Conservation (phyloP, 2,797 vertebrate species). For the Chaetophractus vellerosus region DNA sequence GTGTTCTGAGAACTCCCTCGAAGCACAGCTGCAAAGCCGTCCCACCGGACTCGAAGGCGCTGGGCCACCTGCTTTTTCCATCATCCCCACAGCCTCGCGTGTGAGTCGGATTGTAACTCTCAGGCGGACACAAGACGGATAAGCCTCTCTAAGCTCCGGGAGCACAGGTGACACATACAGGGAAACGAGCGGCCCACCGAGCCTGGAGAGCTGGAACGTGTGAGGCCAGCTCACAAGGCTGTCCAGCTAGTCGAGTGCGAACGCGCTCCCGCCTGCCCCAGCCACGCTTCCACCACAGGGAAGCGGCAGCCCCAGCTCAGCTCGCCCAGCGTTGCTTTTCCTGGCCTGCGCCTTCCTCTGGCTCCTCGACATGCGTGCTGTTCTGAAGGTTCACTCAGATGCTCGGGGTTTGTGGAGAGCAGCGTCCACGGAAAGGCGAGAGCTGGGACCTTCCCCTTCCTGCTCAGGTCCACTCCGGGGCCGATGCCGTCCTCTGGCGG, state of each 20-base stretch:
- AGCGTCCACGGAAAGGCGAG: background rate
- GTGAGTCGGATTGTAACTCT: background rate
- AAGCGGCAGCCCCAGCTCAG: background rate
- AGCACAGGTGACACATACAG: background rate
- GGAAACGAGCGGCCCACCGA: background rate
- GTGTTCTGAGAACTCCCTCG: conserved; percentile 20
- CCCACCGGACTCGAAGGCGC: background rate
- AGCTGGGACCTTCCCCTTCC: background rate
- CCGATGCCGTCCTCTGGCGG: fast-evolving
- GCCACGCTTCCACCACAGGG: background rate
- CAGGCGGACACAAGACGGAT: background rate
- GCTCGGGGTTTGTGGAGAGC: background rate
- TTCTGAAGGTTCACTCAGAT: background rate
- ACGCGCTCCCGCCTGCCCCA: too few relatives aligned
- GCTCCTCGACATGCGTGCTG: too few relatives aligned
- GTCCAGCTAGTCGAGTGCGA: background rate
- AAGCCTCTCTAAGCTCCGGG: background rate
- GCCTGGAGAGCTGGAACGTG: background rate
- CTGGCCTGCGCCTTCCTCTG: background rate
- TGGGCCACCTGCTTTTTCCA: background rate
- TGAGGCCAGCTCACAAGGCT: background rate
- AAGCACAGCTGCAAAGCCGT: background rate
- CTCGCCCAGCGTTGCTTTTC: background rate
- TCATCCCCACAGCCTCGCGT: background rate
- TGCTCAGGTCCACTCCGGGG: background rate